Evolutionary conservation across 2,888 invertebrate genomes (phyloP), one percentile per base, ranked within the genome.

Genomic region (Catocala nupta): DNA sequence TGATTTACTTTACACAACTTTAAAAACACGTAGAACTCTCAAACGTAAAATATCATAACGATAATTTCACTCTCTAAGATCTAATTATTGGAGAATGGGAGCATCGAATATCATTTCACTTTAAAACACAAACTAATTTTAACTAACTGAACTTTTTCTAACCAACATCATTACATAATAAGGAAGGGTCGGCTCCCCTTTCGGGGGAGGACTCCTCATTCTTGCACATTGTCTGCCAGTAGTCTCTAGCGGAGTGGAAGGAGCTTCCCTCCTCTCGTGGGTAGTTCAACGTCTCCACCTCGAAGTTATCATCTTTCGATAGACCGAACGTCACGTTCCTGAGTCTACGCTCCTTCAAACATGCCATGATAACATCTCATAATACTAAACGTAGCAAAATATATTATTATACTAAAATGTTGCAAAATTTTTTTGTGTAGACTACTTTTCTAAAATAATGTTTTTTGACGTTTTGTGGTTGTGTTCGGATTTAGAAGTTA

Each of bases 261-360:
- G 84, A 75, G 52, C 59, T 85, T 0, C 86, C 90, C 51, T 90
- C 91, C 9, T 90, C 90, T 1, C 76, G 71, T 0, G 81, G 75
- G 16, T 77, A 81, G 5, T 70, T 65, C 0, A 60, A 43, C 1
- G 70, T 74, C 57, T 87, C 90, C 60, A 86, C 80, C 1, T 86
- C 86, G 12, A 77, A 88, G 48, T 80, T 85, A 53, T 91, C 92
- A 54, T 93, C 93, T 56, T 91, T 92, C 0, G 90, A 90, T 6
- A 92, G 44, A 0, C 91, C 92, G 44, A 92, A 92, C 65, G 85
- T 92, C 4, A 88, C 90, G 58, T 88, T 90, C 57, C 88, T 92
- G 70, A 87, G 86, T 52, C 83, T 85, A 58, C 89, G 84, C 75
- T 89, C 90, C 63, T 86, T 87, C 0, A 71, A 55, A 33, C 73